These are phyloP conservation scores for Myxocyprinus asiaticus DNA, from an alignment of 2,113 vertebrate genomes.

Conservation along the genomic window DNA sequence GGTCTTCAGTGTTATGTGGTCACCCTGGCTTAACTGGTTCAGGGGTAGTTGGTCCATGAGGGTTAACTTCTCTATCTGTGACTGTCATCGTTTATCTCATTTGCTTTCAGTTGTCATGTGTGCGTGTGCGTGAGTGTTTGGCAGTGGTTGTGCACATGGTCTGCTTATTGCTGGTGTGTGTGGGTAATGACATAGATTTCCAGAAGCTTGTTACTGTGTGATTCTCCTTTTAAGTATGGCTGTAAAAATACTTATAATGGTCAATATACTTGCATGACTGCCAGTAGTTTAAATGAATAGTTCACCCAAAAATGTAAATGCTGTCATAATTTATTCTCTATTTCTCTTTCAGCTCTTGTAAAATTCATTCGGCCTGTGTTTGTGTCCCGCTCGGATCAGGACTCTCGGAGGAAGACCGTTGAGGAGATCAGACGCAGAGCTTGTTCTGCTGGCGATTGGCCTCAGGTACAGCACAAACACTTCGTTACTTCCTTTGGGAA, in stretches of 20 bases:
- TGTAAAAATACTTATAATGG: no score
- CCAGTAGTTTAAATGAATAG: no score
- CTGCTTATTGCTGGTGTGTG: neutral
- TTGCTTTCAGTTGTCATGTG: no score
- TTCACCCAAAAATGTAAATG: no score
- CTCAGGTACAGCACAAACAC: slow-evolving; percentile 79
- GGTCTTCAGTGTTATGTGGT: neutral
- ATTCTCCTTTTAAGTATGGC: no score
- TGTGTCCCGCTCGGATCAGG: slow-evolving; percentile 89
- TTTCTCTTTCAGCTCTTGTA: slow-evolving; percentile 81
- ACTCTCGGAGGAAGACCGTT: slow-evolving; percentile 90
- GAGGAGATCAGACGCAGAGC: slow-evolving; percentile 89
- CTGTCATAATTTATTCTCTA: neutral
- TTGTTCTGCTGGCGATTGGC: slow-evolving; percentile 85
- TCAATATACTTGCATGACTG: neutral
- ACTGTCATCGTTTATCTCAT: neutral
- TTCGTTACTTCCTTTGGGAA: no score
- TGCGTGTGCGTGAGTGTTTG: no score
- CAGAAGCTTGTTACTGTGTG: neutral
- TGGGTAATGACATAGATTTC: neutral
- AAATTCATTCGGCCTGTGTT: slow-evolving; percentile 91
- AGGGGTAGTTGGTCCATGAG: neutral
- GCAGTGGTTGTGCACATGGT: neutral
- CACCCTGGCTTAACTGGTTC: neutral
- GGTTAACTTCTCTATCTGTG: neutral